Percentiles rank a stretch among this genome's conserved stretches.
Evolutionary conservation across 2,888 invertebrate genomes (phyloP).

Genomic region (Nineta flava): DNA sequence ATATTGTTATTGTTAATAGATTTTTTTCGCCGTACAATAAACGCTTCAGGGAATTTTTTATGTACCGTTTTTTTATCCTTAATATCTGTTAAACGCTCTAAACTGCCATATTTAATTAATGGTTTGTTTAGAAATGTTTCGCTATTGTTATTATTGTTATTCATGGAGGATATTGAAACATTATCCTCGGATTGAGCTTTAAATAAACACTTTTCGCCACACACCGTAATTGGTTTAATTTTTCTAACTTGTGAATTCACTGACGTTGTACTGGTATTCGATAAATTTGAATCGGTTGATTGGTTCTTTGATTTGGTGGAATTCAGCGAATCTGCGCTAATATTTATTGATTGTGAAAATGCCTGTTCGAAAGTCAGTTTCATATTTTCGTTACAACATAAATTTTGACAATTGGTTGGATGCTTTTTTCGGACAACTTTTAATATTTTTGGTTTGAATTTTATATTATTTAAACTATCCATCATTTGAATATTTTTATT

Average conservation of each 20-base stretch:
- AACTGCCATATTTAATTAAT: conserved; percentile 28
- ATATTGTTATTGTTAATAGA: conserved; percentile 9
- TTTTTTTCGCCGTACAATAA: conserved; percentile 24
- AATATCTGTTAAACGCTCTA: conserved; percentile 22
- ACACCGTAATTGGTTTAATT: background rate
- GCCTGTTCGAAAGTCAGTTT: conserved; percentile 3
- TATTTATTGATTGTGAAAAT: conserved; percentile 1
- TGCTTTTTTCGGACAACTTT: background rate
- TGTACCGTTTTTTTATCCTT: conserved; percentile 9
- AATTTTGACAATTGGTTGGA: background rate
- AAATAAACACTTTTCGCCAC: background rate
- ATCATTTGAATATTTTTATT: no score
- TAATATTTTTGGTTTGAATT: background rate
- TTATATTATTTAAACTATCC: background rate
- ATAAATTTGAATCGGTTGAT: background rate
- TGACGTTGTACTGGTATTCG: background rate
- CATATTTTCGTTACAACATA: background rate
- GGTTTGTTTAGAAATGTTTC: conserved; percentile 19
- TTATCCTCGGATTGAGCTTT: conserved; percentile 4
- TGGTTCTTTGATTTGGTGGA: background rate
- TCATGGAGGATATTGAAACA: background rate
- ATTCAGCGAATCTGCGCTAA: background rate
- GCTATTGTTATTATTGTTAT: background rate
- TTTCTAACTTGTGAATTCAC: background rate
- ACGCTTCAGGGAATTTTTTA: conserved; percentile 28